Conservation (phyloP, 2,797 vertebrate genomes). For the Microhierax caerulescens region DNA sequence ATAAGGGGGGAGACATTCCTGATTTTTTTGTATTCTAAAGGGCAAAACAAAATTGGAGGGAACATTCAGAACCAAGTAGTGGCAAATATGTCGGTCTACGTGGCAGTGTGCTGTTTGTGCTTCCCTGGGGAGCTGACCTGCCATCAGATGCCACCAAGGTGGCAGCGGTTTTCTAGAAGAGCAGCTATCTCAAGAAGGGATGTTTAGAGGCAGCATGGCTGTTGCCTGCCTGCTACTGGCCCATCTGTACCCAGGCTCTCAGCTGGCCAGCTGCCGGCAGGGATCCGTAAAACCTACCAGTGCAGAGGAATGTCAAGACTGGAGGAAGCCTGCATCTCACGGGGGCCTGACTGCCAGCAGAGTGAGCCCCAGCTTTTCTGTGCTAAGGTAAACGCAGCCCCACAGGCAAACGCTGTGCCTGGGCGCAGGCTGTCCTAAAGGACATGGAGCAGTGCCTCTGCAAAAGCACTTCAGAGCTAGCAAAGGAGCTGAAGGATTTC, state of each 20-base stretch:
- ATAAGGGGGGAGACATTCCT: background rate
- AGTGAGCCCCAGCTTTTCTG: background rate
- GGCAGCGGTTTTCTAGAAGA: background rate
- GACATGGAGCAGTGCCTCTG: background rate
- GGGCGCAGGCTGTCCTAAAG: background rate
- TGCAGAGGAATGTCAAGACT: background rate
- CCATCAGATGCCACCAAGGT: fast-evolving
- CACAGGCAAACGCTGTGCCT: background rate
- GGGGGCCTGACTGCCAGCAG: background rate
- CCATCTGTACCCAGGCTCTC: fast-evolving
- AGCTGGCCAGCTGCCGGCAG: background rate
- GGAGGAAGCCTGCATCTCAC: background rate
- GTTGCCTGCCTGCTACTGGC: background rate
- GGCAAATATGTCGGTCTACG: fast-evolving
- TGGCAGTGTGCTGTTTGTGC: background rate
- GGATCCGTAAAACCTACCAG: background rate
- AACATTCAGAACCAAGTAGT: background rate
- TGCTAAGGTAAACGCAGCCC: background rate
- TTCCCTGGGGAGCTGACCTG: background rate
- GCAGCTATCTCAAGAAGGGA: background rate
- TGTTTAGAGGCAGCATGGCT: background rate
- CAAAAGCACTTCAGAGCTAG: background rate
- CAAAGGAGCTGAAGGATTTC: slow-evolving; percentile 22
- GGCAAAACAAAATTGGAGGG: background rate
- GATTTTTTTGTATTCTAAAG: background rate